phyloP scores from a whole-genome alignment of 2,797 vertebrate species.

The Coranthus polyacanthus region DNA sequence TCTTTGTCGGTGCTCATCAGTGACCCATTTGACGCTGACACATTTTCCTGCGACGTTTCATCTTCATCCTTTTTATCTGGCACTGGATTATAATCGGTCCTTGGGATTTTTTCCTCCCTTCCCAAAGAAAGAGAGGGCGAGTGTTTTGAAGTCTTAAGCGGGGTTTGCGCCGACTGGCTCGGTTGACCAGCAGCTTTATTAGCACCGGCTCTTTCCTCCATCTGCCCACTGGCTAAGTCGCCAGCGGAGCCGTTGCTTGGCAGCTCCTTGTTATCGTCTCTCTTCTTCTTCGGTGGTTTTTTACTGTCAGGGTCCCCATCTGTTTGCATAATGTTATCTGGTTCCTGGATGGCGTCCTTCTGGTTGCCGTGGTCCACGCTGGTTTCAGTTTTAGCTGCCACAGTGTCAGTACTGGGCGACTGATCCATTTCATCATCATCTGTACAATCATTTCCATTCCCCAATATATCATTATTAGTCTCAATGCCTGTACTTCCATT shows the following conservation, averaged over 20 bases:
- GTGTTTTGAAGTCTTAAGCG: slow-evolving; percentile 71
- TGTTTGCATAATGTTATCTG: slow-evolving; percentile 59
- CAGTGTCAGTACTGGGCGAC: slow-evolving; percentile 51
- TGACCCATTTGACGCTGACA: slow-evolving; percentile 32
- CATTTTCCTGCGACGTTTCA: slow-evolving; percentile 33
- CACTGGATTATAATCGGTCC: slow-evolving; percentile 76
- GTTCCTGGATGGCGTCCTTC: slow-evolving; percentile 48
- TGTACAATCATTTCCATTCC: slow-evolving; percentile 65
- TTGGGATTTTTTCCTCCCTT: slow-evolving; percentile 81
- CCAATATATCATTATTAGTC: slow-evolving; percentile 48
- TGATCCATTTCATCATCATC: slow-evolving; percentile 77
- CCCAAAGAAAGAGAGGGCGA: slow-evolving; percentile 63
- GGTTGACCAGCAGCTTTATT: slow-evolving; percentile 55
- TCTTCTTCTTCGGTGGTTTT: slow-evolving; percentile 75
- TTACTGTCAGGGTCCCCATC: slow-evolving; percentile 58
- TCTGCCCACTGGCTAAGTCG: slow-evolving; percentile 45
- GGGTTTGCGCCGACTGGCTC: slow-evolving; percentile 57
- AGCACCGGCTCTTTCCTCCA: slow-evolving; percentile 42
- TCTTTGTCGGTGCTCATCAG: slow-evolving; percentile 25
- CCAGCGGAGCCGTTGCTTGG: slow-evolving; percentile 46
- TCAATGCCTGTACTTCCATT: slow-evolving; percentile 63
- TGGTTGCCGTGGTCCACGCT: slow-evolving; percentile 31
- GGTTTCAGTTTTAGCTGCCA: slow-evolving; percentile 43
- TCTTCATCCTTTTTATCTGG: slow-evolving; percentile 52
- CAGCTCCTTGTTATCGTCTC: slow-evolving; percentile 63